Percentiles rank a stretch among this genome's conserved stretches.
phyloP scores from a whole-genome alignment of 2,113 vertebrate species.

The Hylia prasina region DNA sequence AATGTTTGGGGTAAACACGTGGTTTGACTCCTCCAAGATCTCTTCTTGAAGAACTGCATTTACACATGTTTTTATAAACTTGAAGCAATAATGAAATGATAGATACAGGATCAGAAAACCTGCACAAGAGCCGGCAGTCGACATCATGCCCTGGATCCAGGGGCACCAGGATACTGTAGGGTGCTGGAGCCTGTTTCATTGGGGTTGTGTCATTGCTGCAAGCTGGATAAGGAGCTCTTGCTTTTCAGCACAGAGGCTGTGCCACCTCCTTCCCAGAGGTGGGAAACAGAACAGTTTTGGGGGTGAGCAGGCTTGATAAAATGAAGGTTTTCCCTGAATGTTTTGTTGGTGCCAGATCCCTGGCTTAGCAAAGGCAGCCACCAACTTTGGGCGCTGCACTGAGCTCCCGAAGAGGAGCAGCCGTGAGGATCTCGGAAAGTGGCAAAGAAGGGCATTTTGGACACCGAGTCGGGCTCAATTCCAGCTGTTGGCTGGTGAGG shows the following conservation, averaged over 20 bases:
- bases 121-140: accelerated
- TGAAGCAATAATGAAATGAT: background rate
- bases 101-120: background rate
- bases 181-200: background rate
- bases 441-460: background rate
- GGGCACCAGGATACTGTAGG: background rate
- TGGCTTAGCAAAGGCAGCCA: background rate
- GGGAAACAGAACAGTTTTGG: background rate
- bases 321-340: accelerated
- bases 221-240: background rate
- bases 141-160: background rate
- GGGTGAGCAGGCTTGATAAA: background rate
- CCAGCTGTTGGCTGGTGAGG: background rate
- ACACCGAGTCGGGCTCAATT: accelerated
- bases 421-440: accelerated
- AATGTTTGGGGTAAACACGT: background rate
- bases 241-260: accelerated
- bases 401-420: background rate
- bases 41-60: background rate
- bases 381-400: background rate
- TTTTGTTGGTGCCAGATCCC: background rate
- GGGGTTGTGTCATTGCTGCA: accelerated
- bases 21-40: background rate
- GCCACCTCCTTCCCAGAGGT: accelerated
- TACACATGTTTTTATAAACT: background rate